Percentiles rank a stretch among this genome's conserved stretches.
Conservation (phyloP, 2,888 invertebrate genomes). For the Ophonus ardosiacus region DNA sequence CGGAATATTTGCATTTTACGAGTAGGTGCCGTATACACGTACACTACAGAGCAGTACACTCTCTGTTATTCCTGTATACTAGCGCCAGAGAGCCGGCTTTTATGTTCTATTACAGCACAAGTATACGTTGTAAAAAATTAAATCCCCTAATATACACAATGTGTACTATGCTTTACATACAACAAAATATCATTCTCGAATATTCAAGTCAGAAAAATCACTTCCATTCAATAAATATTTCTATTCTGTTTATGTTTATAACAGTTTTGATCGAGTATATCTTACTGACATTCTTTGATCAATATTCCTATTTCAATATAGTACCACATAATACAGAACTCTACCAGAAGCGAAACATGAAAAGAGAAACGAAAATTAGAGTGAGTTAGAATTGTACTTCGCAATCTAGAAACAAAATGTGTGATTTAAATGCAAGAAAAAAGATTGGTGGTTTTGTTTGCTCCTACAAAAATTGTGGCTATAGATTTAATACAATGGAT, state of each 20-base stretch:
- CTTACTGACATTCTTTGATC: too few species aligned
- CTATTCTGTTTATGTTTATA: background rate
- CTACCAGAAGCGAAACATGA: too few species aligned
- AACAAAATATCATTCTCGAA: background rate
- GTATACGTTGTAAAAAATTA: background rate
- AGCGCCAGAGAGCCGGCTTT: background rate
- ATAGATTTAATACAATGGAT: too few species aligned
- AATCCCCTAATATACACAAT: background rate
- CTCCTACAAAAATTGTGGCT: too few species aligned
- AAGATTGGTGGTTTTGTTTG: too few species aligned
- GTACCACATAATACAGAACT: too few species aligned
- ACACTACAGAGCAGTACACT: background rate
- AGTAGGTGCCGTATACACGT: conserved; percentile 9
- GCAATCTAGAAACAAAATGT: too few species aligned
- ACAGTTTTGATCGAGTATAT: too few species aligned
- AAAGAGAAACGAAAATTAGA: too few species aligned
- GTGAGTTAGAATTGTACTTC: too few species aligned
- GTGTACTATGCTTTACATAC: background rate
- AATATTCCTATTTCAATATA: too few species aligned
- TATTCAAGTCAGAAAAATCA: background rate
- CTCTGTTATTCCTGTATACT: background rate
- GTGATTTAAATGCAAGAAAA: too few species aligned
- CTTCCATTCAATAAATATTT: background rate
- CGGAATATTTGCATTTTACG: conserved; percentile 44
- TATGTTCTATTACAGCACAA: background rate